phyloP scores from a whole-genome alignment of 2,113 vertebrate genomes.

The human region DNA sequence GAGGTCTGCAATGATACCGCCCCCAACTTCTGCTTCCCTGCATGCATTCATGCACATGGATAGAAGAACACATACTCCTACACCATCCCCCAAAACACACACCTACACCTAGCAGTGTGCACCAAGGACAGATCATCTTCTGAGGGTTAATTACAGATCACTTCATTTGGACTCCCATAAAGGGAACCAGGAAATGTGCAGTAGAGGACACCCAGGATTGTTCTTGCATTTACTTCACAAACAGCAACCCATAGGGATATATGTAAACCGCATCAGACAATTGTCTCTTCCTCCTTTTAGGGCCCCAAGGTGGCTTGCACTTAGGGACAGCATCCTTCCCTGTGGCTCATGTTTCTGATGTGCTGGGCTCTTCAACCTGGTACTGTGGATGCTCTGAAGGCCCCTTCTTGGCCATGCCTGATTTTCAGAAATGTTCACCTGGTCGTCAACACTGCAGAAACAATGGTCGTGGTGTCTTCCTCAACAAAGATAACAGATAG shows the following conservation, averaged over 20 bases:
- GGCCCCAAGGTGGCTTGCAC: not conserved
- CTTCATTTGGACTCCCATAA: not conserved
- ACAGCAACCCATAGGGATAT: not conserved
- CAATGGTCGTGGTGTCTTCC: not conserved
- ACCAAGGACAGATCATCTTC: not conserved
- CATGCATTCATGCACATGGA: not conserved
- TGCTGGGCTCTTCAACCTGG: not conserved
- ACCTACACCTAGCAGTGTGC: not conserved
- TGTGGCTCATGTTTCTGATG: not conserved
- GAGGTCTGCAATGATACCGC: not conserved
- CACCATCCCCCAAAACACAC: not conserved
- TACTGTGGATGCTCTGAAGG: not conserved
- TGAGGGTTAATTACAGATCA: not conserved
- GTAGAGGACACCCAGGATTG: not conserved
- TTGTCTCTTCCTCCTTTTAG: not conserved
- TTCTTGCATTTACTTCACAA: not conserved
- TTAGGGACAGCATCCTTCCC: not conserved
- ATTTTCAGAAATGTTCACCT: not conserved
- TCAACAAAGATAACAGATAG: not conserved
- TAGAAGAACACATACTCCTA: not conserved
- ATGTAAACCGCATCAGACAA: not conserved
- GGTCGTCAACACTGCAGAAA: not conserved
- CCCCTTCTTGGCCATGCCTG: not conserved
- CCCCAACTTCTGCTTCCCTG: not conserved
- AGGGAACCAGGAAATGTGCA: not conserved